Percentiles rank a stretch among this genome's conserved stretches.
phyloP scores from a whole-genome alignment of 2,888 invertebrate genomes.

The Temnothorax rugatulus region DNA sequence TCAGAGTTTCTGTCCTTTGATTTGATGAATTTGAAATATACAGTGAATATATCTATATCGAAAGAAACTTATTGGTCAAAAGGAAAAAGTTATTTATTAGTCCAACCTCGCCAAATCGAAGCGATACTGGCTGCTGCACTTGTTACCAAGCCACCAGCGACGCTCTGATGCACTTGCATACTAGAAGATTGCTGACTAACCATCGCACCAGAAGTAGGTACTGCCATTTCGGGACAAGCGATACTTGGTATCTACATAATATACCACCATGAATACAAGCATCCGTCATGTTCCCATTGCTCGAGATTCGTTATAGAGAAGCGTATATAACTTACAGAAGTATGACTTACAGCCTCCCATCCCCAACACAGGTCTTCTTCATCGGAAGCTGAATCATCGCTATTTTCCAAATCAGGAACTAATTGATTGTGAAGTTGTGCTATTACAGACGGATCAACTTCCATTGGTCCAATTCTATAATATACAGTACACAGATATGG shows the following conservation, averaged over 20 bases:
- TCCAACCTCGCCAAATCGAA: slow-evolving; percentile 93
- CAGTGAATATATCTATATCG: slow-evolving; percentile 55
- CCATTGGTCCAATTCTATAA: slow-evolving; percentile 89
- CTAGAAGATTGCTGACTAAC: slow-evolving; percentile 82
- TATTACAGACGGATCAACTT: slow-evolving; percentile 87
- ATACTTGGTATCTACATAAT: slow-evolving; percentile 87
- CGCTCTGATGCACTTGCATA: slow-evolving; percentile 86
- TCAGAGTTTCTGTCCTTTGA: slow-evolving; percentile 56
- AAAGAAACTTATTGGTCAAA: slow-evolving; percentile 64
- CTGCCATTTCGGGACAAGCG: slow-evolving; percentile 87
- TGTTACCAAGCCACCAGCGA: slow-evolving; percentile 92
- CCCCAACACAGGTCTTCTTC: slow-evolving; percentile 92
- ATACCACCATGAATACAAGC: not conserved
- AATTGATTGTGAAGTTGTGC: slow-evolving; percentile 90
- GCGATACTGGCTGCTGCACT: slow-evolving; percentile 94
- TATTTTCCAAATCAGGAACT: slow-evolving; percentile 88
- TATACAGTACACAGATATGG: not conserved
- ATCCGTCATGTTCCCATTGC: not conserved
- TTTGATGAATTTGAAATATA: slow-evolving; percentile 56
- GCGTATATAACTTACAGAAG: slow-evolving; percentile 1
- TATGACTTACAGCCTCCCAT: slow-evolving; percentile 91
- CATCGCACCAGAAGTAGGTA: slow-evolving; percentile 84
- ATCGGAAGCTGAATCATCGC: slow-evolving; percentile 90
- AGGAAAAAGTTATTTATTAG: slow-evolving; percentile 86
- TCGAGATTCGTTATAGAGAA: not conserved